phyloP scores from a whole-genome alignment of 2,113 vertebrate genomes.

The Pheucticus melanocephalus region DNA sequence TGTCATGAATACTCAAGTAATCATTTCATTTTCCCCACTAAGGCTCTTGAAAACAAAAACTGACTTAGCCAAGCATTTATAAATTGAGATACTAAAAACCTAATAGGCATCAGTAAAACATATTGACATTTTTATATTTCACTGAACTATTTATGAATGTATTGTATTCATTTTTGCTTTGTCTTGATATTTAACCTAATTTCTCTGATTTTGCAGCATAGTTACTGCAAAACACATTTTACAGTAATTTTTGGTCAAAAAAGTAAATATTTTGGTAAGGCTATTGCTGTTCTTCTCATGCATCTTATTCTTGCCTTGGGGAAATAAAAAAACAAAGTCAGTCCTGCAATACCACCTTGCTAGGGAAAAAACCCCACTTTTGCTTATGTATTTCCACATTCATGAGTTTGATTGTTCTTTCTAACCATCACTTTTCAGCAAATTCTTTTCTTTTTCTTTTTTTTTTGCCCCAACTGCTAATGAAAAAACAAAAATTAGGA shows the following conservation, averaged over 20 bases:
- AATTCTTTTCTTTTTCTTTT: not conserved
- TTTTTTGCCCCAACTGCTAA: not conserved
- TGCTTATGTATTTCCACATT: not conserved
- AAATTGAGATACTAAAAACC: not conserved
- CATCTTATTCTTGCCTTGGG: not conserved
- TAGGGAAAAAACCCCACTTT: accelerated
- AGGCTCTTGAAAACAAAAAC: not conserved
- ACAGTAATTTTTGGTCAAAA: not conserved
- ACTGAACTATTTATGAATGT: not conserved
- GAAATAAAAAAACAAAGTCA: not conserved
- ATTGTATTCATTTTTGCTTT: not conserved
- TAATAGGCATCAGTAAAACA: not conserved
- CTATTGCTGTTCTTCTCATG: not conserved
- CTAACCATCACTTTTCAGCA: not conserved
- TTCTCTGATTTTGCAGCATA: not conserved
- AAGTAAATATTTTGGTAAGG: not conserved
- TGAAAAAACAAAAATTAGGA: not conserved
- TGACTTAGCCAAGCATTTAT: not conserved
- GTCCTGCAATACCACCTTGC: not conserved
- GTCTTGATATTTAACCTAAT: not conserved
- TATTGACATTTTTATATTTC: not conserved
- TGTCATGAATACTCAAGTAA: not conserved
- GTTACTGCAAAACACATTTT: not conserved
- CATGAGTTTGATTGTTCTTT: not conserved
- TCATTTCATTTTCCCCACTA: not conserved